Conservation (phyloP, 92 coral and sea anemone genomes). For the Epizoanthus scotinus region DNA sequence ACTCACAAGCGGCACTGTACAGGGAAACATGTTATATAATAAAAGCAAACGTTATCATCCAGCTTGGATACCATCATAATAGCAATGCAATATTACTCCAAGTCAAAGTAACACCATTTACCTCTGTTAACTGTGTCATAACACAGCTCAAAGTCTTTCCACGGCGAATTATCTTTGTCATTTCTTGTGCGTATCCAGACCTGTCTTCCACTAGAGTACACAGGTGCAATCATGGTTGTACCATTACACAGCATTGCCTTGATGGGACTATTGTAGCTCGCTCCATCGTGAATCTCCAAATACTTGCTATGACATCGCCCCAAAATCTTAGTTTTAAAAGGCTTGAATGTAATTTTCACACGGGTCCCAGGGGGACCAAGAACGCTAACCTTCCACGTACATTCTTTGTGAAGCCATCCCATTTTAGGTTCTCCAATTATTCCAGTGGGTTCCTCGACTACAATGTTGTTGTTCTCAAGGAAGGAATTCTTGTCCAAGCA, state of each 20-base stretch:
- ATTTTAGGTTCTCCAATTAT: not conserved
- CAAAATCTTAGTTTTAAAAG: not conserved
- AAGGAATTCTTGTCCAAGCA: constrained; percentile 34
- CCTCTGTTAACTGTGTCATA: constrained; percentile 29
- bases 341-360: constrained; percentile 12
- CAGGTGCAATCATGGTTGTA: constrained; percentile 20
- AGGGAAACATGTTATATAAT: too few species aligned
- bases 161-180: constrained; percentile 18
- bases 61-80: too few species aligned
- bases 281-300: constrained; percentile 38
- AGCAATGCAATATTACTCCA: not conserved
- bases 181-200: constrained; percentile 38
- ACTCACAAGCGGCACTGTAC: too few species aligned
- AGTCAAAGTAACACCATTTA: not conserved
- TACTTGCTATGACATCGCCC: constrained; percentile 9
- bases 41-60: too few species aligned
- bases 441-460: constrained; percentile 24
- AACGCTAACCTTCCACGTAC: constrained; percentile 29
- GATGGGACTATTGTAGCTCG: constrained; percentile 19
- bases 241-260: constrained; percentile 5
- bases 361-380: constrained; percentile 1
- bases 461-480: constrained; percentile 32
- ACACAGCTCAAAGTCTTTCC: constrained; percentile 28
- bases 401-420: not conserved
- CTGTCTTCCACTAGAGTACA: constrained; percentile 5